Evolutionary conservation across 1,140 invertebrate genomes (phyloP).

Genomic region (Cyclargus thomasi): DNA sequence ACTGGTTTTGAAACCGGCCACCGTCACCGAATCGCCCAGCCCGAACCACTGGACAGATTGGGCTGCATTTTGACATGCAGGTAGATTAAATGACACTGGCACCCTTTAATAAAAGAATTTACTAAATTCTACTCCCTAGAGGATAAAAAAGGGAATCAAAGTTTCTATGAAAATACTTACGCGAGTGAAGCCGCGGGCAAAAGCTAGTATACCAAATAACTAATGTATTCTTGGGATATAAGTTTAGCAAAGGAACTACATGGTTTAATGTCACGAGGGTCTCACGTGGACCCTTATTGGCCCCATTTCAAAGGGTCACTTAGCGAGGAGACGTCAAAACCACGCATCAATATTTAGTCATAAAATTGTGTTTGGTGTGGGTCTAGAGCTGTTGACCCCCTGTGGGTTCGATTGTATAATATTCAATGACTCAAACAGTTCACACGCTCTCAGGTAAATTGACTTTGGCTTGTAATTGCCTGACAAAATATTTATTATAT

Average conservation of each 20-base stretch:
- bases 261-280: conserved; percentile 22
- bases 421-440: conserved; percentile 18
- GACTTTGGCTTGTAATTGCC: background rate
- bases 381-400: conserved; percentile 11
- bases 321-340: conserved; percentile 49
- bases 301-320: conserved; percentile 41
- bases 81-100: too few species aligned
- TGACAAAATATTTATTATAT: background rate
- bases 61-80: too few species aligned
- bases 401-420: conserved; percentile 8
- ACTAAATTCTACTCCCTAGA: too few species aligned
- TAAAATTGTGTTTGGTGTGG: conserved; percentile 41
- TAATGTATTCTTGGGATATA: background rate
- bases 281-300: conserved; percentile 20
- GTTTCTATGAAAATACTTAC: too few species aligned
- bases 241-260: background rate
- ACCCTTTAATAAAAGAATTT: too few species aligned
- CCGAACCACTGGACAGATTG: too few species aligned
- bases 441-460: background rate
- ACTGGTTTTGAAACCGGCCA: too few species aligned
- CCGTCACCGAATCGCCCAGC: too few species aligned
- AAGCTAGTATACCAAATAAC: background rate
- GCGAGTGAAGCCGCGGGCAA: too few species aligned
- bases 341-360: conserved; percentile 55
- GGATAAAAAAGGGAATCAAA: too few species aligned